Evolutionary conservation across 2,797 vertebrate species (phyloP), one percentile per base, ranked within the genome.

Genomic region (Cirrhinus molitorella): DNA sequence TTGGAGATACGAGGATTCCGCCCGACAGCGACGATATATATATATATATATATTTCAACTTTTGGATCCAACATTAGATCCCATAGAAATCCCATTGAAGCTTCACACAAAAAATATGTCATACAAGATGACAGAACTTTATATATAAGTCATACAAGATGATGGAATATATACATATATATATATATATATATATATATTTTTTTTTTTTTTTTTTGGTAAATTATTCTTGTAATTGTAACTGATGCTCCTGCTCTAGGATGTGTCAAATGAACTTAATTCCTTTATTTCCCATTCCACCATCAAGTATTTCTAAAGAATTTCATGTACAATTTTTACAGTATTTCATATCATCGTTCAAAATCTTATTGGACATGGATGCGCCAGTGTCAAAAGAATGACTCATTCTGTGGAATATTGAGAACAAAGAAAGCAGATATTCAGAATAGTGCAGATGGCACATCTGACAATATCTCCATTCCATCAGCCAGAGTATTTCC

Each of bases 381-480:
- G 21, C 12, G 67, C 8, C 43, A 65, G 65, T 34, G 21, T 82
- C 70, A 66, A 75, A 82, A 28, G 45, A 65, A 66, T n/a, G 49
- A 74, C 11, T 75, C 1, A 83, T 59, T 83, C 19, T 16, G 40
- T 49, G 5, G 9, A 77, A 28, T 40, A 45, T 21, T 7, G 11
- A 75, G 49, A 83, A 43, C 47, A 67, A 53, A 55, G 47, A 76
- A 75, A 59, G 49, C 63, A 68, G 61, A 45, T n/a, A 76, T 67
- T 65, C 55, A 59, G 55, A 51, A 73, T 25, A 82, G n/a, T 74
- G 63, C 72, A 83, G 73, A 83, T 83, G 81, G 51, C 73, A 77
- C 63, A 77, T 83, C 63, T 31, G 81, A 68, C 73, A 57, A 83
- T 70, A 83, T 76, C 81, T 77, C 81, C 63, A 83, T 76, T 76